phyloP scores from a whole-genome alignment of 2,797 vertebrate species.

The Sebastes trivittatus region DNA sequence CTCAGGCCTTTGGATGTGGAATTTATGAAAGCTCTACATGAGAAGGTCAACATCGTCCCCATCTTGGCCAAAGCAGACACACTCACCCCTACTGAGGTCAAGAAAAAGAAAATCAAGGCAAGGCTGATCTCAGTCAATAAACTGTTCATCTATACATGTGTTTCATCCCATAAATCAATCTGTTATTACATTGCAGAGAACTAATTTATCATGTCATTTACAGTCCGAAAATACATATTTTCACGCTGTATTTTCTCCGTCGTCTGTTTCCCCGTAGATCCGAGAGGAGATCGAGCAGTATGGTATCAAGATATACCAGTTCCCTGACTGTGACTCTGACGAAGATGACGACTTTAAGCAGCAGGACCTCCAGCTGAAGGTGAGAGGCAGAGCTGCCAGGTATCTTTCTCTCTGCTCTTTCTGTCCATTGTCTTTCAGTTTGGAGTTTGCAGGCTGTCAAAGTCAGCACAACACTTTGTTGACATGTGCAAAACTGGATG shows the following conservation, averaged over 20 bases:
- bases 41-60: slow-evolving; percentile 97
- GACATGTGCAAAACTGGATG: background rate
- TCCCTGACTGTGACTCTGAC: slow-evolving; percentile 95
- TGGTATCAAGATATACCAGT: slow-evolving; percentile 95
- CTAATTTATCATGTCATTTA: background rate
- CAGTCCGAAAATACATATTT: background rate
- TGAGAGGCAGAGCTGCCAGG: slow-evolving; percentile 54
- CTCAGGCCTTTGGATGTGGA: slow-evolving; percentile 95
- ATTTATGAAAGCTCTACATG: slow-evolving; percentile 96
- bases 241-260: background rate
- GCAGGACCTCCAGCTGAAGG: slow-evolving; percentile 94
- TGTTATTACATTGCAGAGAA: background rate
- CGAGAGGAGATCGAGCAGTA: slow-evolving; percentile 93
- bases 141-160: background rate
- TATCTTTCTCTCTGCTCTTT: background rate
- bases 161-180: background rate
- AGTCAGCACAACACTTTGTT: background rate
- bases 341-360: slow-evolving; percentile 97
- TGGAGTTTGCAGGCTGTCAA: background rate
- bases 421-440: background rate
- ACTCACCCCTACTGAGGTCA: slow-evolving; percentile 91
- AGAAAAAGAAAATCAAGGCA: slow-evolving; percentile 94
- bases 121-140: slow-evolving; percentile 8
- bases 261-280: slow-evolving; percentile 79
- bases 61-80: slow-evolving; percentile 96